Conservation (phyloP, 2,797 vertebrate genomes). For the Lepus oiostolus region DNA sequence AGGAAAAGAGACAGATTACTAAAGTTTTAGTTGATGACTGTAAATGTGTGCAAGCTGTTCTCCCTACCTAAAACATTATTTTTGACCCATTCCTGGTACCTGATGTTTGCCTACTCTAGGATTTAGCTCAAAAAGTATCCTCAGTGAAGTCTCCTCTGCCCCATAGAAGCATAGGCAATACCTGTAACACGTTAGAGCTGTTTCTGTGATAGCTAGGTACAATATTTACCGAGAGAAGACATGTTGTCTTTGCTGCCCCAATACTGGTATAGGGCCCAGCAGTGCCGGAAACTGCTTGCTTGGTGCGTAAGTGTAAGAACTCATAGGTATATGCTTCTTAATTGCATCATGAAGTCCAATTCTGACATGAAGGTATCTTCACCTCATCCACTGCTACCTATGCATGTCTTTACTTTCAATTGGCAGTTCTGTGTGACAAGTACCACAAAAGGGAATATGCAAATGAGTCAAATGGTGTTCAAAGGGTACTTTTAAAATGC, state of each 20-base stretch:
- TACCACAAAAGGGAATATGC: background rate
- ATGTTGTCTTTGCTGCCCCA: background rate
- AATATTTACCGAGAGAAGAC: slow-evolving; percentile 42
- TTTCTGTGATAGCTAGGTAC: background rate
- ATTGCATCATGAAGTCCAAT: background rate
- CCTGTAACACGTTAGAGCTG: background rate
- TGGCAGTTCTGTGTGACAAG: slow-evolving; percentile 12
- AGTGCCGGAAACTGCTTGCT: slow-evolving; percentile 45
- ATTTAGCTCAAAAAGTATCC: slow-evolving; percentile 43
- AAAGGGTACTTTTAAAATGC: slow-evolving; percentile 31
- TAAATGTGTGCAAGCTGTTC: background rate
- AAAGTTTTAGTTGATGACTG: background rate
- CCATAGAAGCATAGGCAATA: slow-evolving; percentile 7
- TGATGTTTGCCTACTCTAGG: slow-evolving; percentile 39
- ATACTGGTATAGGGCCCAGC: background rate
- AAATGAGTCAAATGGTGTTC: background rate
- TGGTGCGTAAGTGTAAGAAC: slow-evolving; percentile 32
- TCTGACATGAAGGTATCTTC: background rate
- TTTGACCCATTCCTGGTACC: background rate
- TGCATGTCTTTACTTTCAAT: slow-evolving; percentile 1
- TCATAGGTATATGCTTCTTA: slow-evolving; percentile 1
- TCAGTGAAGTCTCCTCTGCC: slow-evolving; percentile 33
- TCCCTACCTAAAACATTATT: background rate
- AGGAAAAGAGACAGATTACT: background rate
- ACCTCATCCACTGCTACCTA: background rate